Evolutionary conservation across 2,113 vertebrate species (phyloP), one percentile per base, ranked within the genome.

Genomic region (Siphamia tubifer): DNA sequence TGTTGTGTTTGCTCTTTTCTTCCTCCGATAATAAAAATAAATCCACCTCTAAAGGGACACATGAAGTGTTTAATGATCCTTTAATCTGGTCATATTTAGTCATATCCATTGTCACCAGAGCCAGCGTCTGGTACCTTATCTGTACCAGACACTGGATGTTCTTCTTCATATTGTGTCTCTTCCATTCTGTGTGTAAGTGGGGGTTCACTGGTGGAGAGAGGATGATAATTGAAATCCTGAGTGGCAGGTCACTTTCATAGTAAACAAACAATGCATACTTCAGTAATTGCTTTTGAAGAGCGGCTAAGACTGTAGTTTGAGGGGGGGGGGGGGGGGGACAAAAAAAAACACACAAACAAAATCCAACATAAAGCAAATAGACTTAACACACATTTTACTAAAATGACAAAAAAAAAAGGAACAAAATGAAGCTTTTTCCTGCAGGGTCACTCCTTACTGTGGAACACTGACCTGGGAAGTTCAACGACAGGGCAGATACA

Each of bases 191-290:
- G 55, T 68, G 43, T 51, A 38, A 61, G 68, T 27, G 12, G 7
- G 0, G 63, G 30, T 61, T 82, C 58, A 53, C 72, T 45, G 63
- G 48, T 67, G 28, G 28, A 52, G 15, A 62, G 64, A 76, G 69
- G 66, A 44, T 53, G 81, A 80, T 86, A 87, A 89, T 87, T 87
- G 77, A 86, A 85, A 86, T 77, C 70, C 73, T 73, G 81, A 83
- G 68, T 74, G 83, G 79, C 82, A 64, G 81, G 55, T 87, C 74
- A 84, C 79, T 85, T 81, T 78, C 79, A 68, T 74, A 48, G 76
- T 72, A 83, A 89, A 87, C 83, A 87, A 67, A 76, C 77, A 52
- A 60, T 47, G 68, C 61, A 43, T 81, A 43, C 53, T 72, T 45
- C 55, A 28, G 58, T 89, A 89, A 90, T 83, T 87, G 82, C 68